phyloP scores from a whole-genome alignment of 2,113 vertebrate species.

The Gorilla gorilla region DNA sequence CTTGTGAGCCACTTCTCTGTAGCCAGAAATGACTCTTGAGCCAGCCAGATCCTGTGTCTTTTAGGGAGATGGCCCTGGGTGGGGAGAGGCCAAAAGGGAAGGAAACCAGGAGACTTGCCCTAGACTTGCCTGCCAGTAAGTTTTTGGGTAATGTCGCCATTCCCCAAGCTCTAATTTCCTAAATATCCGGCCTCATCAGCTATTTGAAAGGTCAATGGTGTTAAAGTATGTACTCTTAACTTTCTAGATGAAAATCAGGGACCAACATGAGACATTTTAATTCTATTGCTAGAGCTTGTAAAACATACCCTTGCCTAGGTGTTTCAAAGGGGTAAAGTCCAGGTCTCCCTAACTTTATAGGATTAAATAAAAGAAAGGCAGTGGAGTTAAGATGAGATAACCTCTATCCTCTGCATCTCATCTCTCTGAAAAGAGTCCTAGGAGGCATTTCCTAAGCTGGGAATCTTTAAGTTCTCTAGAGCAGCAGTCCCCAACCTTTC shows the following conservation, averaged over 20 bases:
- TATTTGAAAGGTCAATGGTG: background rate
- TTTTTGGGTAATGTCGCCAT: background rate
- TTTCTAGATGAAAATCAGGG: background rate
- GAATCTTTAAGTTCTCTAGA: background rate
- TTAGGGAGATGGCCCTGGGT: background rate
- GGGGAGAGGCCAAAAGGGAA: background rate
- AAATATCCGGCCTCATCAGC: background rate
- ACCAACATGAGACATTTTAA: accelerated
- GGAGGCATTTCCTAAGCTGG: background rate
- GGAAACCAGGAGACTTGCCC: background rate
- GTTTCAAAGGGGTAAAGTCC: background rate
- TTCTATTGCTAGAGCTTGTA: background rate
- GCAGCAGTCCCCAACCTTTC: too few species aligned
- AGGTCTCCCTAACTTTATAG: background rate
- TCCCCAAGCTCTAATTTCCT: background rate
- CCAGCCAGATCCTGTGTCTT: background rate
- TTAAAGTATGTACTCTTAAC: background rate
- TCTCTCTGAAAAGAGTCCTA: too few species aligned
- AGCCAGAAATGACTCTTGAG: background rate
- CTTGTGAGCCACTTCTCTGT: background rate
- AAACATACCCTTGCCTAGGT: background rate
- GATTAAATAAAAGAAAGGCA: background rate
- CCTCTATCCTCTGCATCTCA: background rate
- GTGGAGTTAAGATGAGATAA: background rate
- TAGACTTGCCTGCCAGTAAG: background rate